Conservation (phyloP, 2,888 invertebrate species). For the Chymomyza caudatula region DNA sequence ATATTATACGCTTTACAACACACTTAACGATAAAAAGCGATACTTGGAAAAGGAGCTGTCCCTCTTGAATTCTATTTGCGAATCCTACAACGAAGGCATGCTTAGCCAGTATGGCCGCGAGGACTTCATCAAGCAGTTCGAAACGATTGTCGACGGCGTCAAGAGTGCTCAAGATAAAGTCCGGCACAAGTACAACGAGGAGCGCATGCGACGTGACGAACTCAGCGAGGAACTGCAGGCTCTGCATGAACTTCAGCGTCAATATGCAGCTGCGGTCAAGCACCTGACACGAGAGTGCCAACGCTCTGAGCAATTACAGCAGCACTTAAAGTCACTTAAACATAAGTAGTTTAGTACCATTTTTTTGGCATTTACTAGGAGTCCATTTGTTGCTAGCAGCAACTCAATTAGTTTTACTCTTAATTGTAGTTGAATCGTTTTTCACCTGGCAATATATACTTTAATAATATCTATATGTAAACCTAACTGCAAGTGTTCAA, state of each 20-base stretch:
- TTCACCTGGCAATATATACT: neutral
- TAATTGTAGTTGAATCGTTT: neutral
- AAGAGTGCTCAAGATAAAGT: conserved; percentile 90
- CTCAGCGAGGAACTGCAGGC: conserved; percentile 81
- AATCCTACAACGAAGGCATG: conserved; percentile 93
- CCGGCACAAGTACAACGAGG: conserved; percentile 81
- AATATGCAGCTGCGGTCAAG: conserved; percentile 87
- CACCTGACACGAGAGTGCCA: conserved; percentile 87
- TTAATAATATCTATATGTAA: neutral
- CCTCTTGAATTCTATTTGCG: conserved; percentile 91
- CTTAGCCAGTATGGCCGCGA: conserved; percentile 87
- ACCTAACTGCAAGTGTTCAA: neutral
- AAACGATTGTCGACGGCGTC: conserved; percentile 93
- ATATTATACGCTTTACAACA: conserved; percentile 97
- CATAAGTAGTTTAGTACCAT: conserved; percentile 14
- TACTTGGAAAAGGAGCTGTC: conserved; percentile 95
- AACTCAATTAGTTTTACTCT: neutral
- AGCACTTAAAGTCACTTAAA: conserved; percentile 76
- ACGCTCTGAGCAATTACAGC: conserved; percentile 81
- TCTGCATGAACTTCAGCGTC: conserved; percentile 85
- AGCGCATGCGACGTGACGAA: conserved; percentile 83
- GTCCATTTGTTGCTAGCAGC: neutral
- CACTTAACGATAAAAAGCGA: conserved; percentile 93
- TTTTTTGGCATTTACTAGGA: neutral
- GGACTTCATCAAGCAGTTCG: conserved; percentile 94